Base-by-base conservation (phyloP, 2,888 invertebrate genomes). In the Eupithecia insigniata region DNA sequence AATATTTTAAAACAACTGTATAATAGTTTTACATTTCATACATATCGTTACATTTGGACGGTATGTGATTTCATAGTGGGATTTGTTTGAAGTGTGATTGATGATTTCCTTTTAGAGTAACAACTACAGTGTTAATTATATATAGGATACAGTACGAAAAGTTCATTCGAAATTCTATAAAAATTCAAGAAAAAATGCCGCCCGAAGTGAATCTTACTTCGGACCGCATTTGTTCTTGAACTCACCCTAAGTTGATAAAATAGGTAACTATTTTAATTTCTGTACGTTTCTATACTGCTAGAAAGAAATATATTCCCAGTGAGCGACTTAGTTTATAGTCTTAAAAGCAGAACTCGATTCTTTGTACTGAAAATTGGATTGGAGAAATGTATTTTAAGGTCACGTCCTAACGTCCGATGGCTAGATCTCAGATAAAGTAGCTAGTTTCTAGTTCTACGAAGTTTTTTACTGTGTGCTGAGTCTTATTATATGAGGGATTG, bases 321-420 rank as follows among this genome's bases (percentile, higher is more conserved):
- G 36, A 26, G 28, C 46, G 65, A 61, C 77, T 80, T 76, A 81
- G 80, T 80, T 81, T 81, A 72, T 78, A 70, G 76, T 75, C 78
- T 77, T 80, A 82, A 83, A 84, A 81, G 72, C 62, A 73, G 77
- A 78, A 79, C 78, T 74, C 65, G 39, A 78, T 77, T 78, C 80
- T 80, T 82, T 84, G 79, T 80, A 77, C 68, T 71, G 76, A 12
- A 22, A 70, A 83, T 84, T 82, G 79, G 77, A 81, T 83, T 76
- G 79, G 72, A 74, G 71, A 75, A 70, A 82, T 78, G 80, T 72
- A 79, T 65, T 78, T 76, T 70, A 72, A n/a, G 71, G 72, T 62
- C 62, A 67, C 71, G 71, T 69, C 67, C 32, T 51, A 70, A 68
- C 72, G 66, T 65, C 70, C 51, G 22, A 65, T 39, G 72, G 70